Evolutionary conservation across 2,113 vertebrate genomes (phyloP), one percentile per base, ranked within the genome.

Genomic region (Formicarius rufipectus): DNA sequence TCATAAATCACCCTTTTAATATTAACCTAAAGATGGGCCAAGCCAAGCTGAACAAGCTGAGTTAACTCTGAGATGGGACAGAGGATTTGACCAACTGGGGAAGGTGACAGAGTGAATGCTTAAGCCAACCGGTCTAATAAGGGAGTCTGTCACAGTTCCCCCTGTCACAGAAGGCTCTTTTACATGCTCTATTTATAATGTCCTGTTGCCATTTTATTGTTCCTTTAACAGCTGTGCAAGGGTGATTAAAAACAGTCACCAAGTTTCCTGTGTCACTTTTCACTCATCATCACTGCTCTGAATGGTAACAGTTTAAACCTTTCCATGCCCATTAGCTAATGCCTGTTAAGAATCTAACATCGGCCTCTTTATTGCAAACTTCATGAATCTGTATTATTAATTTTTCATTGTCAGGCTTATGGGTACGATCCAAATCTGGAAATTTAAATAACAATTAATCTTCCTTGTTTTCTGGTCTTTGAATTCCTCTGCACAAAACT

Each of bases 261-360:
- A 14, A 87, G 85, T 81, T 95, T 94, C 95, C 93, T 28, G 73
- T 96, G 96, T 96, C 96, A 95, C 73, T 96, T 96, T 97, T 97
- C 95, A 95, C 88, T 97, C 95, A 94, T 96, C 77, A 47, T 96
- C 72, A 22, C 56, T 74, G 49, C 53, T 84, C 86, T 79, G 69
- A 94, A 93, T 84, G 76, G 92, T 92, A 92, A 92, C 75, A 94
- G 64, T 92, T 92, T 89, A 96, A 97, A 95, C 68, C 92, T 92
- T 92, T 73, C 80, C 80, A 66, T 96, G 86, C 86, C 86, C 14
- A 2, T 89, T 90, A 92, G 76, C 73, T 92, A 64, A 56, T 68
- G 64, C 78, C 72, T 92, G 73, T 66, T 84, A 66, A 79, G 86
- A 93, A 50, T 28, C 12, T 63, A 81, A 60, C 79, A 66, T 66